Percentiles rank a stretch among this genome's conserved stretches.
Conservation (phyloP, 2,888 invertebrate genomes). For the Acanthosepion lycidas region DNA sequence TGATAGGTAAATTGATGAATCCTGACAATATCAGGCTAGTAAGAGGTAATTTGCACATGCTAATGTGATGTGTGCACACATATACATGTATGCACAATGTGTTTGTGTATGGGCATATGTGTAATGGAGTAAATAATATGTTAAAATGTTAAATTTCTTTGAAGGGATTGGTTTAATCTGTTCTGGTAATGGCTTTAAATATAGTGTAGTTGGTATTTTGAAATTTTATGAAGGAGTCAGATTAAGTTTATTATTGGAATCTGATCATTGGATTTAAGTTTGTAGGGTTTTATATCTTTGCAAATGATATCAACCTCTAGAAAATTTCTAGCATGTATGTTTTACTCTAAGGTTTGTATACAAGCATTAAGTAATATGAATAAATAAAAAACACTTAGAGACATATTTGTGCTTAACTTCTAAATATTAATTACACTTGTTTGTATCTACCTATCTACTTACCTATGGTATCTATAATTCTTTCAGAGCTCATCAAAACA, state of each 20-base stretch:
- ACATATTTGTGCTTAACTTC: neutral
- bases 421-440: neutral
- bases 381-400: neutral
- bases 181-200: neutral
- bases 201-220: neutral
- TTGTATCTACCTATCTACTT: too few relatives aligned
- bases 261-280: neutral
- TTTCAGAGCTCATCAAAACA: too few relatives aligned
- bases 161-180: too few relatives aligned
- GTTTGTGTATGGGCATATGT: too few relatives aligned
- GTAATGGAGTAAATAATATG: too few relatives aligned
- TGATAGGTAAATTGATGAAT: too few relatives aligned
- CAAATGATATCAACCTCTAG: neutral
- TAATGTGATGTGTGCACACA: too few relatives aligned
- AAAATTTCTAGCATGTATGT: neutral
- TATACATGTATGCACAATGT: too few relatives aligned
- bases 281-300: neutral
- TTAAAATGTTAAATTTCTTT: too few relatives aligned
- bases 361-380: neutral
- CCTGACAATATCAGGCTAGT: too few relatives aligned
- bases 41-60: too few relatives aligned
- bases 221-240: neutral
- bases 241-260: neutral
- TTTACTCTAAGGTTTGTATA: neutral
- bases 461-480: too few relatives aligned